Evolutionary conservation across 2,888 invertebrate genomes (phyloP).

Genomic region (Melanophora roralis): DNA sequence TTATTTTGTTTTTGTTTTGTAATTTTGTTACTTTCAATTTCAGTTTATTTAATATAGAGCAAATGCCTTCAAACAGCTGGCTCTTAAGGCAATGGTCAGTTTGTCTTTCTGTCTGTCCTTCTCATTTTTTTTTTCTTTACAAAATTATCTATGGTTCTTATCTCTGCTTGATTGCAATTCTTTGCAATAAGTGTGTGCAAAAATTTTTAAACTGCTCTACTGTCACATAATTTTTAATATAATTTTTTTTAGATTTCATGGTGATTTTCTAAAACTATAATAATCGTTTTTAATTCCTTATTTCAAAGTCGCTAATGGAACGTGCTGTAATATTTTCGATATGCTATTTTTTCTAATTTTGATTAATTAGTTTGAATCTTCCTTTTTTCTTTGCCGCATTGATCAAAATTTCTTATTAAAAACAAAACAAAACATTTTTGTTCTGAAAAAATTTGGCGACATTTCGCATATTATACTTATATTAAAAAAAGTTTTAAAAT

Average conservation of each 20-base stretch:
- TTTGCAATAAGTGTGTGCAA: constrained; percentile 21
- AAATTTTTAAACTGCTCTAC: not conserved
- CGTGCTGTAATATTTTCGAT: constrained; percentile 10
- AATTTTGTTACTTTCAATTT: too few species aligned
- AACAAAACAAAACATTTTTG: too few species aligned
- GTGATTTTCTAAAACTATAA: constrained; percentile 33
- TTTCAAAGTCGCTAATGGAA: constrained; percentile 19
- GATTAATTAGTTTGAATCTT: too few species aligned
- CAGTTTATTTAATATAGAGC: too few species aligned
- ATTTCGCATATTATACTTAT: too few species aligned
- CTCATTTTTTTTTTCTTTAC: constrained; percentile 20
- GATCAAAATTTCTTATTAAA: too few species aligned
- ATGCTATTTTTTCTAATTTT: not conserved
- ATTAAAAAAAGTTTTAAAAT: too few species aligned
- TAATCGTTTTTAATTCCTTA: too few species aligned
- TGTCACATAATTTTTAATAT: constrained; percentile 51
- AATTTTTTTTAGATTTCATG: constrained; percentile 49
- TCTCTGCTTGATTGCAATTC: constrained; percentile 56
- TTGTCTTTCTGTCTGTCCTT: not conserved
- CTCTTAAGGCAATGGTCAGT: not conserved
- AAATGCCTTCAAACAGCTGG: too few species aligned
- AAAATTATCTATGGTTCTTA: constrained; percentile 52
- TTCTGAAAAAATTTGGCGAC: too few species aligned
- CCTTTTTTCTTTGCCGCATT: too few species aligned
- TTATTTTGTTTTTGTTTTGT: too few species aligned